Evolutionary conservation across 2,113 vertebrate species (phyloP).

Genomic region (Hippocampus abdominalis): DNA sequence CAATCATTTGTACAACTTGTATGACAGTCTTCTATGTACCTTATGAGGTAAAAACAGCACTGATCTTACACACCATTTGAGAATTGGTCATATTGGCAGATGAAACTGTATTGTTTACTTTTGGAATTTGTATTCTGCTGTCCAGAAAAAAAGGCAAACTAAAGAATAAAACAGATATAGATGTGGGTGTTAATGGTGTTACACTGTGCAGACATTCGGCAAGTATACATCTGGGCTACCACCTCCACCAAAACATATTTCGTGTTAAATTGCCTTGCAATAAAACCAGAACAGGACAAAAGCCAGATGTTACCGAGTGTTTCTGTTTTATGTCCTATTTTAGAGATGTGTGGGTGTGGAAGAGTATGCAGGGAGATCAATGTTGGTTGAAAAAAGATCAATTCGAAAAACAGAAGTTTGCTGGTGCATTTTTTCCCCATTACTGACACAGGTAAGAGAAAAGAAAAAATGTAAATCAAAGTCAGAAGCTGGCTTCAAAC

Average conservation of each 20-base stretch:
- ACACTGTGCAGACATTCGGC: background rate
- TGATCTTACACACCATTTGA: too few species aligned
- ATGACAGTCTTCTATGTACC: too few species aligned
- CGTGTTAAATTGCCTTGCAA: slow-evolving; percentile 1
- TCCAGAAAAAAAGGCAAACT: background rate
- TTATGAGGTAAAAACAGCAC: too few species aligned
- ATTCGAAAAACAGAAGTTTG: background rate
- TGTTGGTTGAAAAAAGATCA: background rate
- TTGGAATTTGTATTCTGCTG: background rate
- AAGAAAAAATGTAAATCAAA: background rate
- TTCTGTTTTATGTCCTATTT: background rate
- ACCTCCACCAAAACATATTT: slow-evolving; percentile 2
- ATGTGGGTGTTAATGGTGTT: background rate
- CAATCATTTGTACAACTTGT: too few species aligned
- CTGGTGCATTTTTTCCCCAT: background rate
- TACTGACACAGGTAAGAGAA: background rate
- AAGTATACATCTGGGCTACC: background rate
- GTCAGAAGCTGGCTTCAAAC: background rate
- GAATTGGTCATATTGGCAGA: too few species aligned
- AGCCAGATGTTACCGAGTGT: slow-evolving; percentile 1
- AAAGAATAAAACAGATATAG: background rate
- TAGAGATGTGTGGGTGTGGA: background rate
- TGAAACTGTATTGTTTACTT: background rate
- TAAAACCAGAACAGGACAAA: slow-evolving; percentile 1
- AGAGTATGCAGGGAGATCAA: background rate